A percentile compares a stretch with the other conserved stretches of the same genome.
Conservation (phyloP, 1,140 invertebrate species). For the Formica selysi region DNA sequence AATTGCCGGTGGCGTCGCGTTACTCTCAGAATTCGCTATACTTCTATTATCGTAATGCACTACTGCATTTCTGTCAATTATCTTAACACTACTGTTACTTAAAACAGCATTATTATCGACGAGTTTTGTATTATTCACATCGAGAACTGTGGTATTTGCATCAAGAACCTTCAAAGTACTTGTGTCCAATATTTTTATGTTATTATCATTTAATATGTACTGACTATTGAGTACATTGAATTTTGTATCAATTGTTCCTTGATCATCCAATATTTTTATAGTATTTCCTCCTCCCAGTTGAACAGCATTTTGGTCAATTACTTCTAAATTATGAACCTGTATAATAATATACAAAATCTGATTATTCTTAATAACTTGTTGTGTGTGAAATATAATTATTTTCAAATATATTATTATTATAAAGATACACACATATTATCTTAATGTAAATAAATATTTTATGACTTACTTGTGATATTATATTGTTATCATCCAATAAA, state of each 20-base stretch:
- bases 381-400: background rate
- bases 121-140: constrained; percentile 81
- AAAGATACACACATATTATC: background rate
- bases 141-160: constrained; percentile 78
- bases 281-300: constrained; percentile 72
- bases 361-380: background rate
- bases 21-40: constrained; percentile 45
- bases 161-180: constrained; percentile 80
- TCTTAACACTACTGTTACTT: constrained; percentile 67
- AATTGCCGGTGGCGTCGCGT: constrained; percentile 58
- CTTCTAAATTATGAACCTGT: constrained; percentile 81
- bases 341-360: constrained; percentile 25
- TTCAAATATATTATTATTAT: background rate
- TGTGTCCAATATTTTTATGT: constrained; percentile 79
- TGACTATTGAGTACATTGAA: constrained; percentile 76
- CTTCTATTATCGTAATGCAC: constrained; percentile 71
- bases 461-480: constrained; percentile 79
- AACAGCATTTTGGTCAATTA: constrained; percentile 79
- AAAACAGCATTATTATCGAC: constrained; percentile 73
- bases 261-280: constrained; percentile 80
- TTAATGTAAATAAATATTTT: background rate
- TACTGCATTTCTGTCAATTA: constrained; percentile 74
- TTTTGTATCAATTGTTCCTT: constrained; percentile 75
- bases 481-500: constrained; percentile 78
- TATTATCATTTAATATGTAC: constrained; percentile 78